Conservation (phyloP, 2,797 vertebrate species). For the Lepus oiostolus region DNA sequence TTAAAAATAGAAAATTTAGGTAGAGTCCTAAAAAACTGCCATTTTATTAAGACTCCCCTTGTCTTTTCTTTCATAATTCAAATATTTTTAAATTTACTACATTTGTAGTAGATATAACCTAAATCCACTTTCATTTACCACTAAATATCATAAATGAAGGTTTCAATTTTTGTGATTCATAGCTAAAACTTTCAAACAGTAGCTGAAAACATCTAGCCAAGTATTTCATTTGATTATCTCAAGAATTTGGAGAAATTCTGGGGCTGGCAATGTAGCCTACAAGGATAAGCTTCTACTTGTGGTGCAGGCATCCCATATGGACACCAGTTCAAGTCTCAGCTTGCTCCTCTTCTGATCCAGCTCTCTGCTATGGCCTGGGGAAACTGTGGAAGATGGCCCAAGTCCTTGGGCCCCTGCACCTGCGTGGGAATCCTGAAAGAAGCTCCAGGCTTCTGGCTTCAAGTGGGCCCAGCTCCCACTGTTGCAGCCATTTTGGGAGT, state of each 20-base stretch:
- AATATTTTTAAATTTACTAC: slow-evolving; percentile 70
- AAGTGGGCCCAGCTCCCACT: too few relatives aligned
- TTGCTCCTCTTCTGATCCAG: too few relatives aligned
- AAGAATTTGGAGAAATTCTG: slow-evolving; percentile 57
- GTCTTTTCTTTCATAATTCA: slow-evolving; percentile 66
- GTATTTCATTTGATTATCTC: slow-evolving; percentile 67
- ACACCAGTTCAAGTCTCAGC: too few relatives aligned
- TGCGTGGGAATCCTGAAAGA: too few relatives aligned
- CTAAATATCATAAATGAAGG: slow-evolving; percentile 72
- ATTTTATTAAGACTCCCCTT: neutral
- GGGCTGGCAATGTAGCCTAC: too few relatives aligned
- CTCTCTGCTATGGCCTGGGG: too few relatives aligned
- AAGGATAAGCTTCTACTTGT: too few relatives aligned
- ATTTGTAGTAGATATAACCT: slow-evolving; percentile 60
- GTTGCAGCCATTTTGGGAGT: too few relatives aligned
- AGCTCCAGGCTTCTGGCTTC: too few relatives aligned
- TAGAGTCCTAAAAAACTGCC: slow-evolving; percentile 70
- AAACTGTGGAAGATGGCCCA: too few relatives aligned
- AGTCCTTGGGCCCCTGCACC: too few relatives aligned
- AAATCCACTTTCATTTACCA: slow-evolving; percentile 57
- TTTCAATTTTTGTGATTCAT: slow-evolving; percentile 64
- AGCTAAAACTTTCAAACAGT: slow-evolving; percentile 52
- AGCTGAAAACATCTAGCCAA: slow-evolving; percentile 57
- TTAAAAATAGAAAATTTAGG: slow-evolving; percentile 54
- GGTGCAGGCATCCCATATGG: too few relatives aligned